These are phyloP conservation scores for Lepidostoma basale DNA, from an alignment of 1,140 invertebrate species.

Conservation along the genomic window DNA sequence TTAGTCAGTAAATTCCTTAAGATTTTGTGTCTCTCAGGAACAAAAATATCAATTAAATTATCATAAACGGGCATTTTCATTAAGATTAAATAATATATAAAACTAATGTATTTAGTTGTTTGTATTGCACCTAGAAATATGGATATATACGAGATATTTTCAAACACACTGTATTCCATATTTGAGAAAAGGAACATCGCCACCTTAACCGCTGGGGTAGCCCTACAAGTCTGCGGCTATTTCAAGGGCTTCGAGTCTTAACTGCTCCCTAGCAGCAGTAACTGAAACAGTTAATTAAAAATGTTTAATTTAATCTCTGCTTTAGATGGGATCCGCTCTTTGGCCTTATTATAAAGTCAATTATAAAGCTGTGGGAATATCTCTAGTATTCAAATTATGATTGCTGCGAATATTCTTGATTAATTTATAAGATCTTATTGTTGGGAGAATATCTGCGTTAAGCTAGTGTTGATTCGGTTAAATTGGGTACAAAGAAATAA, in stretches of 20 bases:
- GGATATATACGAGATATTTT: too few species aligned
- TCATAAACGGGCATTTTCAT: too few species aligned
- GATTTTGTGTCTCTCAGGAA: too few species aligned
- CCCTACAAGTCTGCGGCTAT: background rate
- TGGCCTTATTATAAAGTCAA: slow-evolving; percentile 18
- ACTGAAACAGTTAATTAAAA: slow-evolving; percentile 26
- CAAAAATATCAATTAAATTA: too few species aligned
- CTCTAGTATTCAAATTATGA: slow-evolving; percentile 15
- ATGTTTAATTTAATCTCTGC: slow-evolving; percentile 24
- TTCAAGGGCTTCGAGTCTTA: slow-evolving; percentile 10
- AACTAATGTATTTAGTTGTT: too few species aligned
- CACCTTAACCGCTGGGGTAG: too few species aligned
- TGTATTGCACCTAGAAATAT: too few species aligned
- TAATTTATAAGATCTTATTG: slow-evolving; percentile 21
- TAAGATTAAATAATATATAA: too few species aligned
- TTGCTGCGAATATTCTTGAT: slow-evolving; percentile 9
- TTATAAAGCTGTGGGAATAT: slow-evolving; percentile 21
- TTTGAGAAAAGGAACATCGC: too few species aligned
- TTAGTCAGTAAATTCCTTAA: too few species aligned
- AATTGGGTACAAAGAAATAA: background rate
- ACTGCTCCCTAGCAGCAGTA: slow-evolving; percentile 1
- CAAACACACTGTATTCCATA: too few species aligned
- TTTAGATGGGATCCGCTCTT: slow-evolving; percentile 1
- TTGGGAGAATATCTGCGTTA: slow-evolving; percentile 6
- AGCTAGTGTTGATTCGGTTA: background rate